Evolutionary conservation across 2,797 vertebrate genomes (phyloP).

Genomic region (Aeoliscus strigatus): DNA sequence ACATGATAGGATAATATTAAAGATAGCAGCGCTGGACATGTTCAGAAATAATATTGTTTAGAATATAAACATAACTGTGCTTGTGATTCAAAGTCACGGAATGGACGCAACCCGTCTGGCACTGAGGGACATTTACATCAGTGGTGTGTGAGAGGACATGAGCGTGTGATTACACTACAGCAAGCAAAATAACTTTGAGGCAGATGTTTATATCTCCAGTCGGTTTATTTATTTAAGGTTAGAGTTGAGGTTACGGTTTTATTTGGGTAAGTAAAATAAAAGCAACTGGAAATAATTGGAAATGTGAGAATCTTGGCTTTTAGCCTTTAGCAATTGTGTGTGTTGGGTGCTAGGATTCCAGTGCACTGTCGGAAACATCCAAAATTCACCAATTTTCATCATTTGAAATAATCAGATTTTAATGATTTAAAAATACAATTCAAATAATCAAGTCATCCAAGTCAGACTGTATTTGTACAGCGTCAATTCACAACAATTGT

Average conservation of each 20-base stretch:
- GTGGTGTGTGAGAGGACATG: conserved; percentile 4
- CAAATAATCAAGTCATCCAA: no score
- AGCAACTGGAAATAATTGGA: conserved; percentile 25
- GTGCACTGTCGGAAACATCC: no score
- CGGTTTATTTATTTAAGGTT: conserved; percentile 32
- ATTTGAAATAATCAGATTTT: no score
- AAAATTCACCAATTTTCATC: conserved; percentile 5
- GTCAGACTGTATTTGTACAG: no score
- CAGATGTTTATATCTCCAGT: conserved; percentile 19
- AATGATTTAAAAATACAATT: no score
- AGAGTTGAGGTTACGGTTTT: conserved; percentile 16
- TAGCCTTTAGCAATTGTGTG: neutral
- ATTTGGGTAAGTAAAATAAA: conserved; percentile 18
- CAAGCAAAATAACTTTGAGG: conserved; percentile 36
- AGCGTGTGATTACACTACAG: conserved; percentile 19
- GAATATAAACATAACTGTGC: no score
- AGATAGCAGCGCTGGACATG: no score
- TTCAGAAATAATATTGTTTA: no score
- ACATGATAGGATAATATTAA: no score
- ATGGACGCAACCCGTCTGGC: conserved; percentile 2
- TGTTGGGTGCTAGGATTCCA: no score
- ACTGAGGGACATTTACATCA: no score
- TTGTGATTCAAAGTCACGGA: neutral
- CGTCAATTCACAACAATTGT: no score
- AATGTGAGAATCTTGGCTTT: conserved; percentile 22